Base-by-base conservation (phyloP, 2,888 invertebrate species). In the Monoplex corrugatus region DNA sequence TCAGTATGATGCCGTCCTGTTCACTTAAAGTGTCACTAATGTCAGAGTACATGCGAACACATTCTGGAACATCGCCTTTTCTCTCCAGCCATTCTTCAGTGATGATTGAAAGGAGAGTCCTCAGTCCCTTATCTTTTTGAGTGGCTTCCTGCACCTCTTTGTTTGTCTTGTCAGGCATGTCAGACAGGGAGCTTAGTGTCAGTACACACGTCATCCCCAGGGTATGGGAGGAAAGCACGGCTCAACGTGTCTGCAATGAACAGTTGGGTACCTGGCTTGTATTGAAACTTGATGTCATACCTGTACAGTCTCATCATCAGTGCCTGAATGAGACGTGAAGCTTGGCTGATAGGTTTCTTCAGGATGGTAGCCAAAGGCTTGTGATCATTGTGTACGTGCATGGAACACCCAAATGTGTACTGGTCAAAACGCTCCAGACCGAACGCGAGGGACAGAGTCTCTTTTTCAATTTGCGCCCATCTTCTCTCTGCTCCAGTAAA, bases 391-490 rank as follows among this genome's bases (percentile, higher is more conserved):
- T 63, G 32, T 1, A 83, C 63, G 6, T n/a, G 23, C 3, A 91
- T 87, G 28, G 85, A 86, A 19, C 90, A 63, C 38, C 92, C 91
- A 87, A 90, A 92, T 2, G 91, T 91, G 78, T 92, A 93, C 82
- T 92, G 92, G 87, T 92, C 89, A 86, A 92, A 92, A 19, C 91
- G 85, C 63, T 92, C 92, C 2, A 90, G 90, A 10, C 91, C 91
- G 89, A 84, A 92, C 8, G 88, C 89, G 0, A 89, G 45, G 1
- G 86, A 63, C 86, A 89, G 50, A 19, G 68, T 89, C 87, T 91
- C 92, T 63, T 92, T 92, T 86, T 92, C 92, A n/a, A 91, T 92
- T 32, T 92, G 92, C 10, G 92, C 92, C 92, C 91, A 93, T 32
- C 91, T 91, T 44, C 87, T 72, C 87, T 93, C 91, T 19, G 91